These are phyloP conservation scores for Styela plicata DNA, from an alignment of 23 tunicate species.

Conservation along the genomic window DNA sequence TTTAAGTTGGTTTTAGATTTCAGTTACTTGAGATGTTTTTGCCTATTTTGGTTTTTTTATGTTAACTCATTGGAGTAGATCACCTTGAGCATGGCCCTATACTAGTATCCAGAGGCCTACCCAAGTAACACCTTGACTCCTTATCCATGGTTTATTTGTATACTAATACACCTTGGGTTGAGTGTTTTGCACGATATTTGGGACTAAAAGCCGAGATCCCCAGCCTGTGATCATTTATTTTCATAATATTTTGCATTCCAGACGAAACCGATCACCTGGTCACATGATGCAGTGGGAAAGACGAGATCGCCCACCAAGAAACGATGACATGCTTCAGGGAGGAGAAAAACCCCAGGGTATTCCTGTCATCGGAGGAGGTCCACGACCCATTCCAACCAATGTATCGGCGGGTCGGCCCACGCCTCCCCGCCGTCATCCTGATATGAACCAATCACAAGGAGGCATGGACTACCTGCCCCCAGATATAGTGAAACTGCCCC, in stretches of 20 bases:
- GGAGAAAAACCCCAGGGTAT: constrained; percentile 83
- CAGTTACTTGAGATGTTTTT: too few relatives aligned
- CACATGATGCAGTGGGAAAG: constrained; percentile 35
- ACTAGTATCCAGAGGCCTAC: too few relatives aligned
- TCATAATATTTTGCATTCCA: constrained; percentile 17
- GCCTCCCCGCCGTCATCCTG: constrained; percentile 7
- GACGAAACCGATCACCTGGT: constrained; percentile 35
- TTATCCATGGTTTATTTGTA: too few relatives aligned
- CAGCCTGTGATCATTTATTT: too few relatives aligned
- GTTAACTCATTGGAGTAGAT: too few relatives aligned
- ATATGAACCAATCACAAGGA: neutral
- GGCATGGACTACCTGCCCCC: neutral
- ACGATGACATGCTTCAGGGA: neutral
- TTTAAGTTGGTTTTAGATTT: too few relatives aligned
- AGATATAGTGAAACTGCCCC: constrained; percentile 22
- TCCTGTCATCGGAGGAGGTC: constrained; percentile 86
- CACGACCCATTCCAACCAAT: constrained; percentile 77
- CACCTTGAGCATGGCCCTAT: too few relatives aligned
- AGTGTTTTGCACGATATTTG: too few relatives aligned
- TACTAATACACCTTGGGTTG: too few relatives aligned
- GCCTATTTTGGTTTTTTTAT: too few relatives aligned
- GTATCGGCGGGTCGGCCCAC: constrained; percentile 43
- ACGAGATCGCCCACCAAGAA: constrained; percentile 7
- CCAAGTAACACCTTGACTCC: too few relatives aligned
- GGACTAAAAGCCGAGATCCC: neutral